Evolutionary conservation across 2,797 vertebrate genomes (phyloP).

Genomic region (Myotis pilosus): DNA sequence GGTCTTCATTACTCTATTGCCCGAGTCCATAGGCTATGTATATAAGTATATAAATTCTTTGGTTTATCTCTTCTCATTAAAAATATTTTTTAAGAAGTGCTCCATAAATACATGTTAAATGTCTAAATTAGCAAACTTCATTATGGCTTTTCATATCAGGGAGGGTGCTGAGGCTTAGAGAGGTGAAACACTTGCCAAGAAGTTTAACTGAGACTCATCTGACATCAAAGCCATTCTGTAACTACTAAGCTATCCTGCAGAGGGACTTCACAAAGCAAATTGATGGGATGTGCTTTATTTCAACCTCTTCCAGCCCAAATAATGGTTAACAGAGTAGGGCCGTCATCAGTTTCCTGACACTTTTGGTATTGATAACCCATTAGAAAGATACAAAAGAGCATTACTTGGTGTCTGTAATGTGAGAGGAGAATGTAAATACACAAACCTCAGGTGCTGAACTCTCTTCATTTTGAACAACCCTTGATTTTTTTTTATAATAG

Average conservation of each 20-base stretch:
- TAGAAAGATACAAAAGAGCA: not conserved
- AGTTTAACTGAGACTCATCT: not conserved
- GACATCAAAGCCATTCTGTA: not conserved
- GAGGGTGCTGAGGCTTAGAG: not conserved
- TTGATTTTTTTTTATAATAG: not conserved
- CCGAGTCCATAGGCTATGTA: too few relatives aligned
- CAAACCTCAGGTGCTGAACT: not conserved
- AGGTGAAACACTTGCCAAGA: not conserved
- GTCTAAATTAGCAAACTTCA: not conserved
- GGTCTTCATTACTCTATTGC: too few relatives aligned
- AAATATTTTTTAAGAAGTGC: not conserved
- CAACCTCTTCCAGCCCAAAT: not conserved
- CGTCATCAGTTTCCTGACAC: not conserved
- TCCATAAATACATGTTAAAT: not conserved
- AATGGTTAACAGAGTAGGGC: accelerated
- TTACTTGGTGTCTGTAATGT: not conserved
- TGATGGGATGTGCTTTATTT: not conserved
- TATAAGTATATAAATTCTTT: too few relatives aligned
- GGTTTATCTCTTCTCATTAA: too few relatives aligned
- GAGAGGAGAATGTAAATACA: not conserved
- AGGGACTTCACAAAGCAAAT: not conserved
- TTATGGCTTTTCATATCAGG: not conserved
- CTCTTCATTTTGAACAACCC: not conserved
- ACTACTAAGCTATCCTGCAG: too few relatives aligned
- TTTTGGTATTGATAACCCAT: not conserved